Evolutionary conservation across 2,113 vertebrate genomes (phyloP), one percentile per base, ranked within the genome.

Genomic region (Pedionomus torquatus): DNA sequence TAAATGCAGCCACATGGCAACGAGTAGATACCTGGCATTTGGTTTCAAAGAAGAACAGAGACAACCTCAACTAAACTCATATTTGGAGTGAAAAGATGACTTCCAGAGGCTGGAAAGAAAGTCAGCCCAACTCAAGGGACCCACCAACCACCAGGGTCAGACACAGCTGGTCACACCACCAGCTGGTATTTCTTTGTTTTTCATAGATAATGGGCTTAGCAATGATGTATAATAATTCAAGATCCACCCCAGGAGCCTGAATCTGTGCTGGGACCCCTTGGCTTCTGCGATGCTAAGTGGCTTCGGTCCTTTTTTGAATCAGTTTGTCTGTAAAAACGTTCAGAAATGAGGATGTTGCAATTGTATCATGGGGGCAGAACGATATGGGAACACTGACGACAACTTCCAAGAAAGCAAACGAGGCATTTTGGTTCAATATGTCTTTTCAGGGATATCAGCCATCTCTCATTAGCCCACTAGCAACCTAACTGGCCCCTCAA

Each of bases 381-480:
- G 18, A 11, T 4, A 5, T 2, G 33, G 61, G n/a, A 70, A 31
- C 17, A 13, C 71, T 44, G 52, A 39, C 17, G 35, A 41, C 54
- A 31, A 17, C 8, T 57, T 69, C 51, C 25, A 83, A 58, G 39
- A 25, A 58, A 95, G 14, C 6, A 25, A 66, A 76, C 7, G 23
- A 82, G 33, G 46, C 6, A 51, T n/a, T 84, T 78, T 76, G 58
- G 21, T 71, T 90, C n/a, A 76, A 64, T 7, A 1, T 61, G 12
- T 52, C 20, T 72, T 89, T 66, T 58, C 52, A 69, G 46, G 65
- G 58, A 10, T 28, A n/a, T 14, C 41, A 61, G 17, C 80, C 49
- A 23, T 55, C 52, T n/a, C 17, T 33, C 35, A 24, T 16, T 9
- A 58, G 31, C 24, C 13, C 0, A 0, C 41, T 6, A 43, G 33